Evolutionary conservation across 1,140 invertebrate genomes (phyloP), one percentile per base, ranked within the genome.

Genomic region (Druon quercuslanigerum): DNA sequence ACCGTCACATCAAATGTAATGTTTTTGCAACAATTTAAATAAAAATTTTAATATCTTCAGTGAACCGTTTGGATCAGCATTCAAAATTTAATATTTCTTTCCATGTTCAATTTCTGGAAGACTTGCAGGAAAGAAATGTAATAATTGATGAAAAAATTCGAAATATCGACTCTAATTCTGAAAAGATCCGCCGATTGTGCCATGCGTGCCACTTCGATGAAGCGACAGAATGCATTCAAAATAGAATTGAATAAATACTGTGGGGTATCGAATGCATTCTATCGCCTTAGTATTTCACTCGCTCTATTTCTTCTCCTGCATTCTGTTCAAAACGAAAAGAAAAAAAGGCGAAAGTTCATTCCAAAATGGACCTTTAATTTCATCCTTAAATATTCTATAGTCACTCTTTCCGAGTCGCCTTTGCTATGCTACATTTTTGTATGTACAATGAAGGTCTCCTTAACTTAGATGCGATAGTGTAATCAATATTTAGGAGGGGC

Each of bases 201-300:
- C 60, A 3, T 84, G 81, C 84, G 83, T 84, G 85, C 85, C 83
- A 79, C 74, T 80, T 78, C 57, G 74, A 81, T 52, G 60, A 66
- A 72, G 81, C 88, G 85, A 88, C 72, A 86, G 71, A 84, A 75
- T 84, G 85, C 86, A 88, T 87, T 85, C 82, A 80, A 79, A 79
- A 78, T 80, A 80, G 83, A 81, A 85, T 77, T 86, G 71, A 86
- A 87, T 88, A 88, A 88, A 88, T 87, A 88, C 79, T 76, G 74
- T 70, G 78, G 79, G 79, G 87, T 74, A 75, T 83, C 81, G 79
- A 88, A 88, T 89, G 85, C 87, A 83, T 83, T 87, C 79, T 84
- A 80, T 87, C 87, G 85, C 83, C 78, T 57, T 70, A 56, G 13
- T 40, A 78, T 75, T 75, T 72, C 79, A 40, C 60, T 66, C 75